phyloP scores from a whole-genome alignment of 2,888 invertebrate genomes.

The Heliconius ismenius region DNA sequence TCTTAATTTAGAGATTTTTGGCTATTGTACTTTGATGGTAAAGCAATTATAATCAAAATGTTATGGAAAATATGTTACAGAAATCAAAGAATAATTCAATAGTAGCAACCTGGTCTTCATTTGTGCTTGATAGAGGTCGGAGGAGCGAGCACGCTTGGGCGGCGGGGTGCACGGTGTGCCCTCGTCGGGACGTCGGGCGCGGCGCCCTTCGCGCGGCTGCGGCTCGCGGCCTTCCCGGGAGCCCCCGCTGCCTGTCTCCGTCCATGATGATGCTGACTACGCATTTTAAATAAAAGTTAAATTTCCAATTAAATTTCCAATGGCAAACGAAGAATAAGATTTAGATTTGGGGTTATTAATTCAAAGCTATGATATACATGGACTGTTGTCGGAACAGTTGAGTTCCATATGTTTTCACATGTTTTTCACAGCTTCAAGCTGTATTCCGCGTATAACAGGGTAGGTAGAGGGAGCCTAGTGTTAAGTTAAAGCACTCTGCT shows the following conservation, averaged over 20 bases:
- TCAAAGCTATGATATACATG: too few species aligned
- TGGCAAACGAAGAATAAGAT: too few species aligned
- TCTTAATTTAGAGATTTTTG: conserved; percentile 30
- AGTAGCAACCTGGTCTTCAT: conserved; percentile 73
- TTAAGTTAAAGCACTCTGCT: too few species aligned
- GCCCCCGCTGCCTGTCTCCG: conserved; percentile 73
- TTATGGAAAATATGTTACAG: neutral
- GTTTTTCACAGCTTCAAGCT: too few species aligned
- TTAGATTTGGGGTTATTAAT: too few species aligned
- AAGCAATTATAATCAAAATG: neutral
- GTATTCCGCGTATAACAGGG: too few species aligned
- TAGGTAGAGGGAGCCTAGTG: too few species aligned
- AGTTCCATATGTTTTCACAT: too few species aligned
- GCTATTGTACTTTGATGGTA: neutral
- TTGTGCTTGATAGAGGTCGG: conserved; percentile 85
- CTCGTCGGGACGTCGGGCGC: conserved; percentile 75
- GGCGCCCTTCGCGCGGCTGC: conserved; percentile 65
- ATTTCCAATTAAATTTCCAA: neutral
- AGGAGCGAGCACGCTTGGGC: conserved; percentile 86
- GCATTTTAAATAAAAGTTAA: neutral
- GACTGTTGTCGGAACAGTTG: too few species aligned
- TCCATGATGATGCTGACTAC: conserved; percentile 76
- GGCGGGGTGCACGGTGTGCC: conserved; percentile 82
- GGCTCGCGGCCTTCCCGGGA: conserved; percentile 71
- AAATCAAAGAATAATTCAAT: conserved; percentile 16